A percentile compares a stretch with the other conserved stretches of the same genome.
These are phyloP conservation scores for Apotomis capreana DNA, from an alignment of 2,888 invertebrate genomes.

Conservation along the genomic window DNA sequence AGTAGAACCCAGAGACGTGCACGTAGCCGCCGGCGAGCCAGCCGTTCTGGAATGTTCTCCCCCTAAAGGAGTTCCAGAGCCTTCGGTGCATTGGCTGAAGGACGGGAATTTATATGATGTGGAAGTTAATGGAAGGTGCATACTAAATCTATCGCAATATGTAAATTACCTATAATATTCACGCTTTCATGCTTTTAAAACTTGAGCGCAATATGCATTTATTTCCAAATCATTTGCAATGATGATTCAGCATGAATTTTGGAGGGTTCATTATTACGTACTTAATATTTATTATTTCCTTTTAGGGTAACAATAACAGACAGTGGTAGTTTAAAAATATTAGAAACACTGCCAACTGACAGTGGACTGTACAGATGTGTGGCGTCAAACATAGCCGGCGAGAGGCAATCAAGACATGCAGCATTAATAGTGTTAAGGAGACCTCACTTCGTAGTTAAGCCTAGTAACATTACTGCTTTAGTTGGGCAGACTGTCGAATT, in stretches of 20 bases:
- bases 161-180: background rate
- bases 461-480: conserved; percentile 91
- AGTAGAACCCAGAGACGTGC: conserved; percentile 93
- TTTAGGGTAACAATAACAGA: conserved; percentile 90
- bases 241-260: background rate
- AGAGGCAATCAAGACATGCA: conserved; percentile 91
- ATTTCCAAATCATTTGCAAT: conserved; percentile 2
- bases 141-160: background rate
- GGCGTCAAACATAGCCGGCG: conserved; percentile 95
- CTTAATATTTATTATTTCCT: conserved; percentile 41
- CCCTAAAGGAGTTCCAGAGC: conserved; percentile 97
- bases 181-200: background rate
- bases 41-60: conserved; percentile 96
- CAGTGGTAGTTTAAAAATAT: conserved; percentile 95
- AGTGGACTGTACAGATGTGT: conserved; percentile 96
- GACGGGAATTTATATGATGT: conserved; percentile 85
- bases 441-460: conserved; percentile 94
- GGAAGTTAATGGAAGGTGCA: conserved; percentile 85
- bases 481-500: conserved; percentile 93
- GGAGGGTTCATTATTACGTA: background rate
- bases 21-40: conserved; percentile 96
- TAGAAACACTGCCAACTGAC: conserved; percentile 93
- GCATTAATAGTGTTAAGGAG: conserved; percentile 92
- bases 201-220: background rate
- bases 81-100: conserved; percentile 95